phyloP scores from a whole-genome alignment of 1,140 invertebrate species.

The Formica selysi region DNA sequence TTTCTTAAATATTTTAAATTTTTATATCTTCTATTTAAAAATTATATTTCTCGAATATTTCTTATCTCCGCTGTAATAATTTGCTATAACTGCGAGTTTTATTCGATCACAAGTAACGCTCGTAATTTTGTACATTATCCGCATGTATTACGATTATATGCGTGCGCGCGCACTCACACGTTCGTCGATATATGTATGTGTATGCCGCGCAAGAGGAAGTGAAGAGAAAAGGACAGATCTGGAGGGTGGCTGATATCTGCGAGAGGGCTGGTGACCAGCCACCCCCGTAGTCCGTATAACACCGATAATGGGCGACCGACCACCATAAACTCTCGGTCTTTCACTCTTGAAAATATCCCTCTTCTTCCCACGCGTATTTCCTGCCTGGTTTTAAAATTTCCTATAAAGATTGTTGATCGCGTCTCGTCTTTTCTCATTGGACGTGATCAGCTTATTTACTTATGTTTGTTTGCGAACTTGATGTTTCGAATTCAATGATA shows the following conservation, averaged over 20 bases:
- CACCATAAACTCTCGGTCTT: slow-evolving; percentile 77
- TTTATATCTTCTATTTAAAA: background rate
- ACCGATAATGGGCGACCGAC: slow-evolving; percentile 74
- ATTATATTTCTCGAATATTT: background rate
- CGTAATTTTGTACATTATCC: slow-evolving; percentile 16
- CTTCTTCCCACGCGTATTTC: slow-evolving; percentile 37
- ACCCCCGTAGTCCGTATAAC: slow-evolving; percentile 72
- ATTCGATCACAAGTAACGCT: background rate
- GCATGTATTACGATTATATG: background rate
- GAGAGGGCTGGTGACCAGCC: slow-evolving; percentile 66
- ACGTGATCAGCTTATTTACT: background rate
- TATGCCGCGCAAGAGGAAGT: background rate
- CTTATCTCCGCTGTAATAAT: background rate
- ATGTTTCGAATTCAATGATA: background rate
- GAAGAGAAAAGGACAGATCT: slow-evolving; percentile 50
- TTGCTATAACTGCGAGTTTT: background rate
- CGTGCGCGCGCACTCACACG: background rate
- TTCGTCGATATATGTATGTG: background rate
- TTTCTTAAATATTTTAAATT: background rate
- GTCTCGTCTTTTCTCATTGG: background rate
- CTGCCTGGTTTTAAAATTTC: slow-evolving; percentile 16
- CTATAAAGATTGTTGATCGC: background rate
- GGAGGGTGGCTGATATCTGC: slow-evolving; percentile 74
- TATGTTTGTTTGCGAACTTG: background rate
- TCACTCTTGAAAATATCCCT: slow-evolving; percentile 67